These are phyloP conservation scores for Bombyx huttoni DNA, from an alignment of 2,888 invertebrate species.

Conservation along the genomic window DNA sequence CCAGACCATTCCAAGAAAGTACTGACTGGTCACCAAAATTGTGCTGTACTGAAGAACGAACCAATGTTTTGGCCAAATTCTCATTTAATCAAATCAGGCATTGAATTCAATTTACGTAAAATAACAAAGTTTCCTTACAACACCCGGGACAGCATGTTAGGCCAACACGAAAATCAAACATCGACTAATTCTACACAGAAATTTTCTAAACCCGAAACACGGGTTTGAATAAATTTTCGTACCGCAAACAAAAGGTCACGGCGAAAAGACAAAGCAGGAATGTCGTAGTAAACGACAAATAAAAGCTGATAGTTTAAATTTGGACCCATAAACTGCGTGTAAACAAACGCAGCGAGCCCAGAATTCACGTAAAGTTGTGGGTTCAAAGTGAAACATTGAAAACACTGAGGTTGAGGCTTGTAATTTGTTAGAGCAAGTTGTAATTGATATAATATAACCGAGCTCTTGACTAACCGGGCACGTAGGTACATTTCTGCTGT, in stretches of 20 bases:
- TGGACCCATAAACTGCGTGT: slow-evolving; percentile 59
- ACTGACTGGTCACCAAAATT: too few relatives aligned
- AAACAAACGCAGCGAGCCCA: slow-evolving; percentile 46
- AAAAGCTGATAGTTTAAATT: slow-evolving; percentile 69
- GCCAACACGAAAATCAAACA: neutral
- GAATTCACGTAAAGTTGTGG: slow-evolving; percentile 45
- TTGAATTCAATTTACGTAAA: neutral
- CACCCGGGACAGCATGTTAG: neutral
- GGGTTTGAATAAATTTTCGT: slow-evolving; percentile 36
- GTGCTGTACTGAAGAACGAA: too few relatives aligned
- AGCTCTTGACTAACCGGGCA: neutral
- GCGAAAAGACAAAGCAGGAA: slow-evolving; percentile 37
- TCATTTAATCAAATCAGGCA: neutral
- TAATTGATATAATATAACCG: neutral
- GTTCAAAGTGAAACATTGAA: slow-evolving; percentile 46
- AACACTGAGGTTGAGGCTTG: slow-evolving; percentile 22
- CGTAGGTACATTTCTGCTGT: neutral
- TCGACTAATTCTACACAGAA: neutral
- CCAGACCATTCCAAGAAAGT: too few relatives aligned
- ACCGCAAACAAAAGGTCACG: slow-evolving; percentile 50
- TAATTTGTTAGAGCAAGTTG: slow-evolving; percentile 1
- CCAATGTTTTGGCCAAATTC: too few relatives aligned
- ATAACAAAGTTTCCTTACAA: neutral
- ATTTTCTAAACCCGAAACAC: neutral
- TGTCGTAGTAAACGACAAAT: slow-evolving; percentile 66